phyloP scores from a whole-genome alignment of 2,113 vertebrate species.

The Oncorhynchus masou region DNA sequence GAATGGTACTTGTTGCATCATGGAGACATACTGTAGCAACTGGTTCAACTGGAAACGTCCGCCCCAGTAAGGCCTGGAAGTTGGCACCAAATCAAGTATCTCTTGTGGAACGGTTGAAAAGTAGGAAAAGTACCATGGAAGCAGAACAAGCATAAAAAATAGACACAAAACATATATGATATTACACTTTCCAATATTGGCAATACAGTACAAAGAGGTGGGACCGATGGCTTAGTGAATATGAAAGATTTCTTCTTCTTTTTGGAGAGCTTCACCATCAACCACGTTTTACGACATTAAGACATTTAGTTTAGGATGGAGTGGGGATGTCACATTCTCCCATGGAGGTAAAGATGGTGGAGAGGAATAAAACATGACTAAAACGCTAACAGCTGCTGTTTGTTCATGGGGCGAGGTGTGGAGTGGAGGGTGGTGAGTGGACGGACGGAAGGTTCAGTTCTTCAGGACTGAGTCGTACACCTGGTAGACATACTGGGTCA shows the following conservation, averaged over 20 bases:
- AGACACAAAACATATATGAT: background rate
- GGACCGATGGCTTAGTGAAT: slow-evolving; percentile 25
- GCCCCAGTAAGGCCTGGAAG: background rate
- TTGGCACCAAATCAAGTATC: no score
- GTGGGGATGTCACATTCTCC: slow-evolving; percentile 38
- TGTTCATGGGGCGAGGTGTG: slow-evolving; percentile 35
- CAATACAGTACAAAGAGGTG: slow-evolving; percentile 18
- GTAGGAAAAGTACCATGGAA: slow-evolving; percentile 26
- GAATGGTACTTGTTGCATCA: background rate
- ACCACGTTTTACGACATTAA: slow-evolving; percentile 65
- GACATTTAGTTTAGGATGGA: slow-evolving; percentile 62
- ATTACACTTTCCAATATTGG: slow-evolving; percentile 9
- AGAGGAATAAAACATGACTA: background rate
- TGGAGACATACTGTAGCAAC: background rate
- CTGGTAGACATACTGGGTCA: slow-evolving; percentile 97
- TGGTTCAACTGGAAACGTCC: background rate
- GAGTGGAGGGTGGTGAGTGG: background rate
- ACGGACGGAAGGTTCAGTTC: slow-evolving; percentile 71
- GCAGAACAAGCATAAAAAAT: slow-evolving; percentile 32
- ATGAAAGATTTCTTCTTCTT: background rate
- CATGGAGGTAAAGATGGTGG: slow-evolving; percentile 25
- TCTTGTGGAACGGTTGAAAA: slow-evolving; percentile 28
- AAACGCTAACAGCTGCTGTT: slow-evolving; percentile 37
- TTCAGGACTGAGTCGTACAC: slow-evolving; percentile 96
- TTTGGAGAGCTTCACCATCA: slow-evolving; percentile 34